These are phyloP conservation scores for Thymallus thymallus DNA, from an alignment of 2,113 vertebrate species.

Conservation along the genomic window DNA sequence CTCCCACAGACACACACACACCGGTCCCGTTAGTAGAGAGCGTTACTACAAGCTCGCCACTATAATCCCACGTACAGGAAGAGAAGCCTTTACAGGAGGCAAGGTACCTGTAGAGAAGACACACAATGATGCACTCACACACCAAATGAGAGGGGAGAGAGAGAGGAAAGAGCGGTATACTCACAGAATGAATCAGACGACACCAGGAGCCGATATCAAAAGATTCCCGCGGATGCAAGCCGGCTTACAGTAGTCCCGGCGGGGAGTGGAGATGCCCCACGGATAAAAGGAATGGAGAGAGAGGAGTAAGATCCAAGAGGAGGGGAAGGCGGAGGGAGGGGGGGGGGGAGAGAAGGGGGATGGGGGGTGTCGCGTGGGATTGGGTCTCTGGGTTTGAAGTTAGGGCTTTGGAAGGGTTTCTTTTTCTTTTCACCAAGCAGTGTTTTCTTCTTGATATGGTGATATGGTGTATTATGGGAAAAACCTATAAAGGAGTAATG, in stretches of 20 bases:
- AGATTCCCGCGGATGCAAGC: constrained; percentile 53
- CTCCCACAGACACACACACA: constrained; percentile 3
- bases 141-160: constrained; percentile 17
- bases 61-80: constrained; percentile 20
- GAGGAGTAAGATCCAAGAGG: constrained; percentile 51
- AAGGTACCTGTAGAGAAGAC: constrained; percentile 18
- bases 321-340: not conserved
- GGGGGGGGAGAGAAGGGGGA: not conserved
- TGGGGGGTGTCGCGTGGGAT: not conserved
- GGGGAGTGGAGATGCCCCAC: constrained; percentile 35
- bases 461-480: not conserved
- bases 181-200: constrained; percentile 72
- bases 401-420: not conserved
- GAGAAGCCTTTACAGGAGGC: constrained; percentile 29
- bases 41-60: constrained; percentile 22
- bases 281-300: constrained; percentile 14
- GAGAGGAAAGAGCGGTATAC: constrained; percentile 36
- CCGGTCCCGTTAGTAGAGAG: constrained; percentile 14
- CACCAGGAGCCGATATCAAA: constrained; percentile 57
- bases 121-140: constrained; percentile 34
- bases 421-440: not conserved
- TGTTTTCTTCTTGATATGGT: constrained; percentile 8
- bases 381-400: not conserved
- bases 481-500: not conserved
- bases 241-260: constrained; percentile 44